Evolutionary conservation across 2,797 vertebrate genomes (phyloP), one percentile per base, ranked within the genome.

Genomic region (Lutjanus campechanus): DNA sequence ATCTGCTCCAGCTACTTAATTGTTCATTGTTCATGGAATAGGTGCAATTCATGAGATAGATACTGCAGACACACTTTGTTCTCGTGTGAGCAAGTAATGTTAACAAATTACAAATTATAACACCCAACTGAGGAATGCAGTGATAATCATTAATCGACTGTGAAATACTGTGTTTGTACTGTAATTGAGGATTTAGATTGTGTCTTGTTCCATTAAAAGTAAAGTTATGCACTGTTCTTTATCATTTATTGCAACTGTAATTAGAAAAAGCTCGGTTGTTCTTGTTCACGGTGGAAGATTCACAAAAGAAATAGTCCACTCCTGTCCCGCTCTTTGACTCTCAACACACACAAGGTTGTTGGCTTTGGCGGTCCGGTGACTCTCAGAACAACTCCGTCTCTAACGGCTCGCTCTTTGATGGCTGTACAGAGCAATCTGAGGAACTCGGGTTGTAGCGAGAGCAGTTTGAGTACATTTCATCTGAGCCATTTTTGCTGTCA

Each of bases 401-500:
- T 62, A 63, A 76, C 73, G 72, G 67, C 7, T 0, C 49, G n/a
- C 29, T 50, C 72, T 86, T 79, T 85, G 82, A 84, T 62, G 77
- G 70, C 68, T 49, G 58, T 8, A 76, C 66, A 77, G 73, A 61
- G 47, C 70, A 77, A 88, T 82, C 74, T 76, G 69, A 77, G 76
- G 53, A 76, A 25, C 63, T 64, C 62, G 13, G 77, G 63, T 81
- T 85, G 62, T 22, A 80, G 53, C 56, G 72, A 85, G 69, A 81
- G 62, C 70, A 74, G 81, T 77, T 81, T 29, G 49, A 87, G 75
- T 72, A 62, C 73, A 47, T 88, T 91, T 78, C 46, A 36, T 60
- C 67, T 62, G 59, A 80, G 81, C 83, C 81, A 73, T 82, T 85
- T 89, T 75, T 83, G 79, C 77, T 77, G 69, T 85, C 82, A 81